These are phyloP conservation scores for Bothrops alternatus DNA, from an alignment of 2,797 vertebrate genomes.

Conservation along the genomic window DNA sequence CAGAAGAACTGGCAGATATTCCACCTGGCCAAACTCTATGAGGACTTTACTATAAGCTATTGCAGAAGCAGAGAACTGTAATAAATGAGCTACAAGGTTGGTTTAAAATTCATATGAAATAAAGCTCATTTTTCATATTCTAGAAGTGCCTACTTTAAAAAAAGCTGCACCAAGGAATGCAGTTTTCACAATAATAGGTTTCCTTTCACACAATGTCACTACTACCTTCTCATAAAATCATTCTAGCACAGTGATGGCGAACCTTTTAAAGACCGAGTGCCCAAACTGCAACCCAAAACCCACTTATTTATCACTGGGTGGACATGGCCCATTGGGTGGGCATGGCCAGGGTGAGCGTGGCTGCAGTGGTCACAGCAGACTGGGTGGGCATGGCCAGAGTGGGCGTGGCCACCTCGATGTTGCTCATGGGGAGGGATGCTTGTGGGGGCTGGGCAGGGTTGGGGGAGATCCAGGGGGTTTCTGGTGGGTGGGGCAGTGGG, in stretches of 20 bases:
- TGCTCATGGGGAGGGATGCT: no score
- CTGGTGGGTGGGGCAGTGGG: no score
- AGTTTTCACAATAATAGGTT: neutral
- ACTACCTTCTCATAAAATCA: neutral
- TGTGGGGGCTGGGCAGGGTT: no score
- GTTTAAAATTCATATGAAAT: slow-evolving; percentile 48
- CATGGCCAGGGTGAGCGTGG: no score
- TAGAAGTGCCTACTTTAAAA: rapidly evolving
- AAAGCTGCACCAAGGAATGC: neutral
- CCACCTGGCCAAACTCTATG: slow-evolving; percentile 18
- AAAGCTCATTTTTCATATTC: slow-evolving; percentile 37
- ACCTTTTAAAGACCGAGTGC: no score
- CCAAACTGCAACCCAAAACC: no score
- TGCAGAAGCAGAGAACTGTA: slow-evolving; percentile 50
- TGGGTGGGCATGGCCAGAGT: no score
- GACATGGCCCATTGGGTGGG: no score
- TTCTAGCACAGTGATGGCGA: neutral
- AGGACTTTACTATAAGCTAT: slow-evolving; percentile 47
- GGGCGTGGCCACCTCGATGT: no score
- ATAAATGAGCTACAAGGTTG: slow-evolving; percentile 35
- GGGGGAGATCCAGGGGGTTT: no score
- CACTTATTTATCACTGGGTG: no score
- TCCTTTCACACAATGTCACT: neutral
- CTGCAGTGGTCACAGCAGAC: no score
- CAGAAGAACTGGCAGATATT: neutral